Evolutionary conservation across 2,797 vertebrate species (phyloP).

Genomic region (Eulemur mongoz): DNA sequence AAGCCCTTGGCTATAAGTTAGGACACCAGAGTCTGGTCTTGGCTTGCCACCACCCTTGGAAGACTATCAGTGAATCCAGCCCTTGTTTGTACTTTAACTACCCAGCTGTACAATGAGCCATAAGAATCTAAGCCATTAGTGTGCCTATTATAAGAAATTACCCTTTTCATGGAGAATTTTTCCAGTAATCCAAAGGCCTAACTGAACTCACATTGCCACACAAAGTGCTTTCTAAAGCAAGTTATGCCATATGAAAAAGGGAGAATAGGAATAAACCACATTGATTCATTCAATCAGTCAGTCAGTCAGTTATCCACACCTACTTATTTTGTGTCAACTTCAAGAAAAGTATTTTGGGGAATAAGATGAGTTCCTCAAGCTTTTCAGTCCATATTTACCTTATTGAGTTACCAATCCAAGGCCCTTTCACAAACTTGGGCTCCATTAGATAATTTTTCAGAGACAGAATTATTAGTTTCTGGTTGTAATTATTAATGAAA

Average conservation of each 20-base stretch:
- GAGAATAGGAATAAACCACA: neutral
- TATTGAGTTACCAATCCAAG: neutral
- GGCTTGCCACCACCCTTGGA: neutral
- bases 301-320: neutral
- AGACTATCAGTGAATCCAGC: neutral
- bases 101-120: neutral
- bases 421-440: neutral
- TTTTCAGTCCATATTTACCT: neutral
- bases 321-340: neutral
- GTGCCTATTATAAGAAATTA: neutral
- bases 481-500: neutral
- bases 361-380: neutral
- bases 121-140: neutral
- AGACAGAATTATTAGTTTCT: conserved; percentile 10
- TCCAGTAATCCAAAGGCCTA: neutral
- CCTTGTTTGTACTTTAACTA: neutral
- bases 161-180: neutral
- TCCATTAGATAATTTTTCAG: neutral
- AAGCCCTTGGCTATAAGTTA: neutral
- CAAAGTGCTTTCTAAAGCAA: conserved; percentile 8
- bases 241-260: neutral
- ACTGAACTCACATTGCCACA: neutral
- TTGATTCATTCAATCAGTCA: neutral
- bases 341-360: neutral
- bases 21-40: neutral